Evolutionary conservation across 1,140 invertebrate genomes (phyloP).

Genomic region (Himalopsyche phryganea): DNA sequence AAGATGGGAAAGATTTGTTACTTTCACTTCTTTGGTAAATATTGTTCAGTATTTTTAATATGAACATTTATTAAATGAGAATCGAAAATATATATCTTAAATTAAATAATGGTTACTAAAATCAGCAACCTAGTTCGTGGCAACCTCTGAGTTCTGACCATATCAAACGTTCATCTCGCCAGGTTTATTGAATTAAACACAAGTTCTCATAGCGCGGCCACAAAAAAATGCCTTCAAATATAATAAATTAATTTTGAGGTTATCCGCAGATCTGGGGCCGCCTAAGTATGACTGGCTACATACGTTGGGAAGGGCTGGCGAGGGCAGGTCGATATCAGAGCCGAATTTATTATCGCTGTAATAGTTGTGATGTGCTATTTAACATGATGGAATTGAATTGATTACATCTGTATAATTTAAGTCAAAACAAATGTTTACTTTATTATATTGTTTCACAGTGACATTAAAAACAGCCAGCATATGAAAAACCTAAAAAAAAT

Average conservation of each 20-base stretch:
- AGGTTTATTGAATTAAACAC: constrained; percentile 34
- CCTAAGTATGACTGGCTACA: constrained; percentile 34
- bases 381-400: no score
- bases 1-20: no score
- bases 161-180: constrained; percentile 29
- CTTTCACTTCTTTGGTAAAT: no score
- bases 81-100: no score
- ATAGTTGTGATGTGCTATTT: no score
- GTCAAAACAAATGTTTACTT: no score
- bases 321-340: constrained; percentile 12
- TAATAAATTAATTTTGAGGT: constrained; percentile 34
- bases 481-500: no score
- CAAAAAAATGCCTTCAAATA: constrained; percentile 33
- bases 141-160: constrained; percentile 13
- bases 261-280: constrained; percentile 32
- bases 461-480: no score
- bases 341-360: constrained; percentile 8
- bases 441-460: no score
- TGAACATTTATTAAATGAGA: no score
- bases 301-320: constrained; percentile 31
- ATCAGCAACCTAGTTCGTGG: constrained; percentile 16
- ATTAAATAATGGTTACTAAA: constrained; percentile 17
- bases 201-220: constrained; percentile 31
- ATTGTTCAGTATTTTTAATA: no score
- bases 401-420: no score